These are phyloP conservation scores for Thaumatotibia leucotreta DNA, from an alignment of 1,140 invertebrate genomes.

Conservation along the genomic window DNA sequence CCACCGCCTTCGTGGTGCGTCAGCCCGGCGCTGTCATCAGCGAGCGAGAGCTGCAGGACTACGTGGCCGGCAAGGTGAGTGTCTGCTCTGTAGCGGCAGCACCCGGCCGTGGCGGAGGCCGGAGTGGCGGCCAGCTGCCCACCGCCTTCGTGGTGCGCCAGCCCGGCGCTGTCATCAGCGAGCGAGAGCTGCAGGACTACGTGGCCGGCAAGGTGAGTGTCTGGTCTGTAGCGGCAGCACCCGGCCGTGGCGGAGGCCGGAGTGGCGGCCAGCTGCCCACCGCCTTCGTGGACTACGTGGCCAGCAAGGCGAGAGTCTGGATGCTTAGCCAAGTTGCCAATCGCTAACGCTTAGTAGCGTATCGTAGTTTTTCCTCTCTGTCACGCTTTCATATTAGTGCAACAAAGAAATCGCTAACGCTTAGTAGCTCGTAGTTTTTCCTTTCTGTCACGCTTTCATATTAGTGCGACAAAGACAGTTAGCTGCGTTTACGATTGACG, in stretches of 20 bases:
- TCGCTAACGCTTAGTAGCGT: too few species aligned
- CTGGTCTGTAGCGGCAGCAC: not conserved
- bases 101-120: conserved; percentile 79
- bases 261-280: conserved; percentile 86
- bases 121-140: conserved; percentile 87
- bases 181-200: conserved; percentile 69
- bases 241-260: conserved; percentile 81
- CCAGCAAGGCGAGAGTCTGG: conserved; percentile 42
- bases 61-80: conserved; percentile 60
- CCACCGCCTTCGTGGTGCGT: conserved; percentile 83
- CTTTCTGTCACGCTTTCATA: too few species aligned
- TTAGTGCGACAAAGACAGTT: too few species aligned
- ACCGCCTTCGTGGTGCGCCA: conserved; percentile 82
- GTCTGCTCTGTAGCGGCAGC: not conserved
- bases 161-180: conserved; percentile 54
- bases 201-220: conserved; percentile 54
- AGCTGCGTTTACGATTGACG: too few species aligned
- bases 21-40: conserved; percentile 60
- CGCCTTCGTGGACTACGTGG: conserved; percentile 81
- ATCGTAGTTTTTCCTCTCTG: too few species aligned
- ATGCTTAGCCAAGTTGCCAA: too few species aligned
- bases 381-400: too few species aligned
- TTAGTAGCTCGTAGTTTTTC: too few species aligned
- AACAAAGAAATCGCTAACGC: too few species aligned
- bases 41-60: conserved; percentile 67